Conservation (phyloP, 2,113 vertebrate genomes). For the Mugil cephalus region DNA sequence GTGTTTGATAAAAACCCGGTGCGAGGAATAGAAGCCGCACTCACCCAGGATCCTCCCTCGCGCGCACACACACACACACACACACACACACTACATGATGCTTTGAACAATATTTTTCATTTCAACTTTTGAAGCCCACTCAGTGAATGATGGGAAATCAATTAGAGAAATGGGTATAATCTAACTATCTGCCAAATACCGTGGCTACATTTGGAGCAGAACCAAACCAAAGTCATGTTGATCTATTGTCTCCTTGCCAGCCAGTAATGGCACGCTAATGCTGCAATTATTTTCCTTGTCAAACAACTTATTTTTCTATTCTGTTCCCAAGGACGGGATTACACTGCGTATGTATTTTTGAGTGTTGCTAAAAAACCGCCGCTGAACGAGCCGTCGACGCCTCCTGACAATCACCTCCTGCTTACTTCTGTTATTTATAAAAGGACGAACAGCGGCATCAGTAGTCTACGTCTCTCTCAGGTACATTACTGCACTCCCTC, state of each 20-base stretch:
- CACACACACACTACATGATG: background rate
- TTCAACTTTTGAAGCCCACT: slow-evolving; percentile 7
- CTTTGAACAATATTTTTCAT: slow-evolving; percentile 35
- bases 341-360: slow-evolving; percentile 23
- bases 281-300: slow-evolving; percentile 58
- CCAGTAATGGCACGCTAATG: slow-evolving; percentile 60
- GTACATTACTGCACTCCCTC: background rate
- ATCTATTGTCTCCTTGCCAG: slow-evolving; percentile 54
- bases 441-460: background rate
- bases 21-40: slow-evolving; percentile 8
- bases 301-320: slow-evolving; percentile 46
- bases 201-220: slow-evolving; percentile 37
- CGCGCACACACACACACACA: no score
- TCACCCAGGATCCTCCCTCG: slow-evolving; percentile 11
- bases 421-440: slow-evolving; percentile 8
- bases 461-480: slow-evolving; percentile 1
- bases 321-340: slow-evolving; percentile 44
- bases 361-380: slow-evolving; percentile 3
- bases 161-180: slow-evolving; percentile 20
- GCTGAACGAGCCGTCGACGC: slow-evolving; percentile 9
- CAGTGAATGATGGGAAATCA: slow-evolving; percentile 27
- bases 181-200: slow-evolving; percentile 29
- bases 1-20: slow-evolving; percentile 29
- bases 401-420: background rate
- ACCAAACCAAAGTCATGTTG: slow-evolving; percentile 45